Evolutionary conservation across 2,113 vertebrate species (phyloP).

Genomic region (Columba janthina): DNA sequence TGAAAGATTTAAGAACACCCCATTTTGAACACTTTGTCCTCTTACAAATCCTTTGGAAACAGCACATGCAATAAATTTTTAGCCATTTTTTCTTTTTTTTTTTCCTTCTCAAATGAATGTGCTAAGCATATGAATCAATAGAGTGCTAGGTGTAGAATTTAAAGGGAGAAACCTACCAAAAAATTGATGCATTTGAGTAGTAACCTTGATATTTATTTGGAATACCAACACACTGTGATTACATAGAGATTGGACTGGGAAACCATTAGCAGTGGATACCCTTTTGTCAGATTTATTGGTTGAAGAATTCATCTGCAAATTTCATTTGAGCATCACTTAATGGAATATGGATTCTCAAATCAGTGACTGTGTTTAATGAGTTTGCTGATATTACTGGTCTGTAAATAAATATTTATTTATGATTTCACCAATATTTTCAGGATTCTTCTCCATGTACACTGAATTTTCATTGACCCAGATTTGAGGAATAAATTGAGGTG

Average conservation of each 20-base stretch:
- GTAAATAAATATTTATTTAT: not conserved
- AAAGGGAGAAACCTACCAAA: not conserved
- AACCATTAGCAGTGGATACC: not conserved
- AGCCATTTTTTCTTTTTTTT: not conserved
- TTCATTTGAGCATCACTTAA: not conserved
- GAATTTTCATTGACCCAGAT: not conserved
- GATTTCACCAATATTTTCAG: not conserved
- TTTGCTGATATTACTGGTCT: not conserved
- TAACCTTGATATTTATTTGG: not conserved
- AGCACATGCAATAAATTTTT: not conserved
- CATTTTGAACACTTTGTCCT: not conserved
- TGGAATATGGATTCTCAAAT: not conserved
- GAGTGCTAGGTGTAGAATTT: not conserved
- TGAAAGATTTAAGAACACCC: not conserved
- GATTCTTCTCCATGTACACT: not conserved
- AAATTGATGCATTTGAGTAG: not conserved
- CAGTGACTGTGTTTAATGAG: not conserved
- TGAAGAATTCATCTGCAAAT: not conserved
- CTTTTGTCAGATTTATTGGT: not conserved
- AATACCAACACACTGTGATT: not conserved
- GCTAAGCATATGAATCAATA: not conserved
- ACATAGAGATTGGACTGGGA: rapidly evolving
- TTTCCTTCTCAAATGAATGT: not conserved
- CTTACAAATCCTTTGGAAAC: not conserved
- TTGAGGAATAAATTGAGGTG: not conserved